Conservation (phyloP, 2,113 vertebrate genomes). For the Malurus melanocephalus region DNA sequence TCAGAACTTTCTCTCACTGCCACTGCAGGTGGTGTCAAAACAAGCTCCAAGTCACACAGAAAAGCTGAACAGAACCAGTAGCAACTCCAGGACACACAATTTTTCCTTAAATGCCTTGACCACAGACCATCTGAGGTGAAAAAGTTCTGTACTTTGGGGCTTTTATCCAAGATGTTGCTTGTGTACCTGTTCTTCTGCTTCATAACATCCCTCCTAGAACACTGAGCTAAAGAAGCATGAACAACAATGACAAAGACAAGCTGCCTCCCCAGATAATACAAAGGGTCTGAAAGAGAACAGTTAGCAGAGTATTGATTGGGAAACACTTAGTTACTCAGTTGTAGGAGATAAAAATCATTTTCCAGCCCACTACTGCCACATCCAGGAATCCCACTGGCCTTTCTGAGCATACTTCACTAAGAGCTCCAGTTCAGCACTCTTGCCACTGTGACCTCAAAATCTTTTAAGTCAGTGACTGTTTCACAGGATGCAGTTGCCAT, state of each 20-base stretch:
- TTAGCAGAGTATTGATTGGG: neutral
- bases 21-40: neutral
- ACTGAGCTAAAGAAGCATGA: neutral
- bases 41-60: rapidly evolving
- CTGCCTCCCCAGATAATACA: neutral
- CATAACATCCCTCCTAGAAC: neutral
- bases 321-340: neutral
- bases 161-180: neutral
- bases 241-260: neutral
- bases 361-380: neutral
- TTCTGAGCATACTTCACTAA: neutral
- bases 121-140: neutral
- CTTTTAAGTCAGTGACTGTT: neutral
- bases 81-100: neutral
- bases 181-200: neutral
- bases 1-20: neutral
- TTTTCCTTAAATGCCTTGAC: neutral
- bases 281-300: neutral
- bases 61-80: neutral
- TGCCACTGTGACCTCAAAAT: neutral
- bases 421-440: neutral
- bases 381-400: neutral
- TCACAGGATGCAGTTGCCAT: neutral
- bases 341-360: neutral
- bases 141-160: neutral